Conservation (phyloP, 2,113 vertebrate species). For the Tricholaema leucomelas region DNA sequence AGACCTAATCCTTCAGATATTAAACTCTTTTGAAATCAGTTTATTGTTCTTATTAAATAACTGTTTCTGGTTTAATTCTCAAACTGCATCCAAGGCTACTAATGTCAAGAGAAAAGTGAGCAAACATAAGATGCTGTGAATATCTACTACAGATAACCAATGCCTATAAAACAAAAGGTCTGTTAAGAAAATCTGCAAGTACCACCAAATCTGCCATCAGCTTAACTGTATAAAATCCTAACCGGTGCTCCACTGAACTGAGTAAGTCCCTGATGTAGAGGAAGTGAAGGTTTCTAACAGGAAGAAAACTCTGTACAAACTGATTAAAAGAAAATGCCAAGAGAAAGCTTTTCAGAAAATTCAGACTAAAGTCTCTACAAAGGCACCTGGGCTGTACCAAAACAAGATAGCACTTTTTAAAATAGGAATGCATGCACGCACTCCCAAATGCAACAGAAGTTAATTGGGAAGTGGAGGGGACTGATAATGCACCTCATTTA, state of each 20-base stretch:
- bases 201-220: not conserved
- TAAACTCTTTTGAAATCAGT: not conserved
- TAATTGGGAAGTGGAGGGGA: not conserved
- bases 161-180: not conserved
- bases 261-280: not conserved
- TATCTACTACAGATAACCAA: not conserved
- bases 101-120: not conserved
- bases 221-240: not conserved
- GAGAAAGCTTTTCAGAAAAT: not conserved
- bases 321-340: not conserved
- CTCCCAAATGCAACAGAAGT: not conserved
- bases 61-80: not conserved
- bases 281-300: not conserved
- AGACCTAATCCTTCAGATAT: conserved; percentile 4
- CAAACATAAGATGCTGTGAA: not conserved
- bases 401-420: not conserved
- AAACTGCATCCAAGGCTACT: not conserved
- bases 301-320: not conserved
- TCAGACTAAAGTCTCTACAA: not conserved
- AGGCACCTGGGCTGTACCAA: not conserved
- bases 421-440: not conserved
- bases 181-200: not conserved
- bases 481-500: not conserved
- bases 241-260: not conserved
- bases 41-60: conserved; percentile 1